Conservation (phyloP, 2,113 vertebrate species). For the Zingel zingel region DNA sequence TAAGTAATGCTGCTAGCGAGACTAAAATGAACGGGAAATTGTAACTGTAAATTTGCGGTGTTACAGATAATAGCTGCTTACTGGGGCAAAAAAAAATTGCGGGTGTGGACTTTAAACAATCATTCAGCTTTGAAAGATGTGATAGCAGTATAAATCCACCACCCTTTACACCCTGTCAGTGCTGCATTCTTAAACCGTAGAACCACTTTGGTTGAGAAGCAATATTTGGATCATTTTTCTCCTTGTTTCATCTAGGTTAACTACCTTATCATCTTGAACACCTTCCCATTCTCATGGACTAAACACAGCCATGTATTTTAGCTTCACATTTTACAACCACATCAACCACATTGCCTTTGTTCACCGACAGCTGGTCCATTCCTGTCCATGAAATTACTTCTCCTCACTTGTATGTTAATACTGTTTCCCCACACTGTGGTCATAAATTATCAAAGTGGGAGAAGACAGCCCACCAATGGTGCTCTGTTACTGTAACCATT, state of each 20-base stretch:
- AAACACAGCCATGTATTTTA: neutral
- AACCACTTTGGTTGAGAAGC: neutral
- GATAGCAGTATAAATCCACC: neutral
- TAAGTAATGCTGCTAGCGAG: no score
- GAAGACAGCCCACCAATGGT: slow-evolving; percentile 16
- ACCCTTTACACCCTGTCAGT: neutral
- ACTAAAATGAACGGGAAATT: neutral
- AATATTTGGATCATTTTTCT: slow-evolving; percentile 21
- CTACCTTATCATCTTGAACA: slow-evolving; percentile 12
- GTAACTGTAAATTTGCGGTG: neutral
- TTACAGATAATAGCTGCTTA: neutral
- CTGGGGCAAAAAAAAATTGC: no score
- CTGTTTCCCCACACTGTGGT: slow-evolving; percentile 42
- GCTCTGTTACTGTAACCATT: slow-evolving; percentile 33
- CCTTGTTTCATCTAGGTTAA: slow-evolving; percentile 10
- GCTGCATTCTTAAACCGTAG: neutral
- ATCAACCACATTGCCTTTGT: slow-evolving; percentile 23
- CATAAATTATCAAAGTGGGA: slow-evolving; percentile 46
- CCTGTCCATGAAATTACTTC: slow-evolving; percentile 33
- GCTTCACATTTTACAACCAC: slow-evolving; percentile 45
- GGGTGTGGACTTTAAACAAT: no score
- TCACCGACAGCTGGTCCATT: slow-evolving; percentile 22
- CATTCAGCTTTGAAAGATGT: neutral
- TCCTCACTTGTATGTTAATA: slow-evolving; percentile 21
- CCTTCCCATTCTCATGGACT: slow-evolving; percentile 11